Evolutionary conservation across 2,888 invertebrate genomes (phyloP), one percentile per base, ranked within the genome.

Genomic region (Allolobophora icterica): DNA sequence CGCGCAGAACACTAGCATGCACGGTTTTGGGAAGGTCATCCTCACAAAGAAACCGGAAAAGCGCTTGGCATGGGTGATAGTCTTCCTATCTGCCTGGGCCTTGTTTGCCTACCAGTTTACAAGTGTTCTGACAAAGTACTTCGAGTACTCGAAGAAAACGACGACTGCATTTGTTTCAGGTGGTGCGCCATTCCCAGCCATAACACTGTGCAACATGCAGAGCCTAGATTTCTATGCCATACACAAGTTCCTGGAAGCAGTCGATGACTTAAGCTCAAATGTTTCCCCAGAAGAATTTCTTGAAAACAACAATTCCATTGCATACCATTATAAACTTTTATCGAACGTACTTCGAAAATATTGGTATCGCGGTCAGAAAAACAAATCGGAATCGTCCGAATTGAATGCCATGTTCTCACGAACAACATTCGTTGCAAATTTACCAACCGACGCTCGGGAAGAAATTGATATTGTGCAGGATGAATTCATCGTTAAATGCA

Each of bases 141-240:
- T n/a, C n/a, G n/a, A n/a, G n/a, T n/a, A n/a, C n/a, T n/a, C n/a
- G n/a, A n/a, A n/a, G n/a, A n/a, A n/a, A n/a, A n/a, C n/a, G n/a
- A n/a, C n/a, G n/a, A n/a, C n/a, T n/a, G n/a, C n/a, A n/a, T n/a
- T n/a, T n/a, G n/a, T n/a, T n/a, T n/a, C n/a, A n/a, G n/a, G n/a
- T n/a, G n/a, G n/a, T n/a, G n/a, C n/a, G n/a, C n/a, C n/a, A n/a
- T n/a, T n/a, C n/a, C n/a, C n/a, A n/a, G n/a, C n/a, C n/a, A n/a
- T n/a, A n/a, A n/a, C n/a, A n/a, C n/a, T n/a, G n/a, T n/a, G n/a
- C n/a, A n/a, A 93, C 92, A 93, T 92, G 92, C 89, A 92, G 15
- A 93, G 93, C 89, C 90, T 93, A 34, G 93, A 93, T 90, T 90
- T 92, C 52, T 89, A 92, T 87, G 84, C 92, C 30, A 89, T 93